A percentile compares a stretch with the other conserved stretches of the same genome.
phyloP scores from a whole-genome alignment of 2,113 vertebrate genomes.

The Sphaerodactylus townsendi region DNA sequence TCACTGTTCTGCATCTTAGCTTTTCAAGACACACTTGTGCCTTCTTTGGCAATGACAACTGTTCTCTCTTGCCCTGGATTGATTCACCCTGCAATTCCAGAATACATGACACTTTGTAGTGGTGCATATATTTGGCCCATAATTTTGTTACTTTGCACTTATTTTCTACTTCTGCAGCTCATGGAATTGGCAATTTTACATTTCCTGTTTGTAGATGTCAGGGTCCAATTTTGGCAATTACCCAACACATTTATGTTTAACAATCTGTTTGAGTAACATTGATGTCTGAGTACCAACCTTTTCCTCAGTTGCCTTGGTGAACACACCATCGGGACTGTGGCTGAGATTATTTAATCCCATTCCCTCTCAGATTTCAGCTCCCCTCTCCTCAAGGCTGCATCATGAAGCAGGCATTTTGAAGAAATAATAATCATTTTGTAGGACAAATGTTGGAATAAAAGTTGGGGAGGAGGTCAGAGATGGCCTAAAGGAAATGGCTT shows the following conservation, averaged over 20 bases:
- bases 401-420: slow-evolving; percentile 44
- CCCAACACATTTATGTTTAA: background rate
- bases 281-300: background rate
- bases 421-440: slow-evolving; percentile 55
- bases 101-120: background rate
- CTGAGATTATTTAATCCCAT: slow-evolving; percentile 37
- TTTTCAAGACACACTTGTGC: too few relatives aligned
- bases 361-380: slow-evolving; percentile 52
- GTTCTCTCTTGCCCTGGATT: too few relatives aligned
- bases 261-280: too few relatives aligned
- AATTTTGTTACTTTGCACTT: background rate
- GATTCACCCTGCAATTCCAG: background rate
- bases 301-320: slow-evolving; percentile 21
- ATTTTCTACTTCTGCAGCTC: background rate
- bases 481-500: slow-evolving; percentile 67
- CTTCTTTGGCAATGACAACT: too few relatives aligned
- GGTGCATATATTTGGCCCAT: background rate
- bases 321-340: fast-evolving
- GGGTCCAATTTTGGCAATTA: background rate
- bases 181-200: background rate
- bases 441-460: slow-evolving; percentile 62
- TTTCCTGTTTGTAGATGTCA: background rate
- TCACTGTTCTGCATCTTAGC: too few relatives aligned
- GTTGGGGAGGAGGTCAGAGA: slow-evolving; percentile 36
- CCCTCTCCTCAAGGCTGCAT: slow-evolving; percentile 47